Evolutionary conservation across 64 coral and sea anemone species (phyloP), one percentile per base, ranked within the genome.

Genomic region (Exaiptasia diaphana): DNA sequence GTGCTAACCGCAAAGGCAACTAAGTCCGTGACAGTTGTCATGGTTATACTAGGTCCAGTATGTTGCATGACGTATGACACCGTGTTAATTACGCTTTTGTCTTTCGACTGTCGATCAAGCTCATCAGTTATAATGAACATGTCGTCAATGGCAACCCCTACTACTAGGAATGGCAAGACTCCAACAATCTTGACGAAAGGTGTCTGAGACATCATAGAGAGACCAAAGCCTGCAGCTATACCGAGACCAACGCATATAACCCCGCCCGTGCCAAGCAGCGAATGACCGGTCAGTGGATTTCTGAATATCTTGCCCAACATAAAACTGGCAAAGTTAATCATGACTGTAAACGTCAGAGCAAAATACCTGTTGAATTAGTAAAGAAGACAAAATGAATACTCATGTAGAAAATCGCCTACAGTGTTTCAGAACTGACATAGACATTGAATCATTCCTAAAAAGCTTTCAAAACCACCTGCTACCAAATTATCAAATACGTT

Each of bases 1-100:
- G 87, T 80, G 41, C 93, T 81, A 14, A 97, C 87, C 20, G 93
- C 93, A 82, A 97, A 97, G 1, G 93, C 87, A 11, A 90, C 87
- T 28, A 97, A 70, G 50, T 97, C 87, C 30, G 93, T 96, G 14
- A 82, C 18, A 7, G 93, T 90, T 5, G 93, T 96, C 93, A 96
- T 96, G 18, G 93, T 86, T 26, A 97, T 70, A 4, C 87, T 85
- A 18, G 83, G 53, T 38, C 93, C 93, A 25, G 82, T 80, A 21
- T 42, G 54, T 13, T 43, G 60, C 82, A 97, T 86, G 3, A 78
- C 93, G 3, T 27, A 20, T 13, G 23, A 53, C 27, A 97, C 56
- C 8, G 68, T 85, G 22, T 57, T 32, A 37, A 11, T 53, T 3
- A 96, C 71, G 10, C 58, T 24, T 34, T 76, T 33, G 11, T 82